Conservation (phyloP, 2,113 vertebrate genomes). For the Alethe diademata region DNA sequence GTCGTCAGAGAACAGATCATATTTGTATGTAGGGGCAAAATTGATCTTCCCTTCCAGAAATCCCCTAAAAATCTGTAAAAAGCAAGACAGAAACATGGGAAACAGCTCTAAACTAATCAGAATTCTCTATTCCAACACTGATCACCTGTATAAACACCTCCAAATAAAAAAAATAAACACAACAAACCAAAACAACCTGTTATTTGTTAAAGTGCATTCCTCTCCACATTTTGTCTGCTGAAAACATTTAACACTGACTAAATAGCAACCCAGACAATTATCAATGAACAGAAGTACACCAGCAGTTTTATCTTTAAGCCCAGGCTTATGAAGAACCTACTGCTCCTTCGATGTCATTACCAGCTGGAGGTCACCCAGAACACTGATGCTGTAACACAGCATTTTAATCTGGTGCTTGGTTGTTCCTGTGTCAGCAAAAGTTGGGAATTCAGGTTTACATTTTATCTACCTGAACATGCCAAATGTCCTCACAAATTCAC, state of each 20-base stretch:
- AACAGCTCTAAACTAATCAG: neutral
- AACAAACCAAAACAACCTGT: neutral
- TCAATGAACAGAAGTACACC: neutral
- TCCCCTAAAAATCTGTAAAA: slow-evolving; percentile 87
- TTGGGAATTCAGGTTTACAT: neutral
- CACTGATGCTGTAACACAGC: neutral
- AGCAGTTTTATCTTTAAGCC: neutral
- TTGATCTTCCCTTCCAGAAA: slow-evolving; percentile 94
- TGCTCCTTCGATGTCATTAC: neutral
- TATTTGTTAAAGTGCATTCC: neutral
- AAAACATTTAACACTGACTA: neutral
- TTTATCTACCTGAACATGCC: neutral
- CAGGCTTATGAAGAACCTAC: neutral
- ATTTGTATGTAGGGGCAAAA: slow-evolving; percentile 98
- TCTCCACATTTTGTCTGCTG: neutral
- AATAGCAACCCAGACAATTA: neutral
- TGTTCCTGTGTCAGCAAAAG: neutral
- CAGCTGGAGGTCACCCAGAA: neutral
- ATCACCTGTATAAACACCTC: neutral
- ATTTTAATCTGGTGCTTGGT: neutral
- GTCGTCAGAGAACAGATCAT: slow-evolving; percentile 97
- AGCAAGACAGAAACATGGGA: neutral
- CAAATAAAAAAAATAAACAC: neutral
- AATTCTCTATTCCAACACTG: neutral
- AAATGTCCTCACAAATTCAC: neutral